phyloP scores from a whole-genome alignment of 1,140 invertebrate genomes.

The Armadillidium nasatum region DNA sequence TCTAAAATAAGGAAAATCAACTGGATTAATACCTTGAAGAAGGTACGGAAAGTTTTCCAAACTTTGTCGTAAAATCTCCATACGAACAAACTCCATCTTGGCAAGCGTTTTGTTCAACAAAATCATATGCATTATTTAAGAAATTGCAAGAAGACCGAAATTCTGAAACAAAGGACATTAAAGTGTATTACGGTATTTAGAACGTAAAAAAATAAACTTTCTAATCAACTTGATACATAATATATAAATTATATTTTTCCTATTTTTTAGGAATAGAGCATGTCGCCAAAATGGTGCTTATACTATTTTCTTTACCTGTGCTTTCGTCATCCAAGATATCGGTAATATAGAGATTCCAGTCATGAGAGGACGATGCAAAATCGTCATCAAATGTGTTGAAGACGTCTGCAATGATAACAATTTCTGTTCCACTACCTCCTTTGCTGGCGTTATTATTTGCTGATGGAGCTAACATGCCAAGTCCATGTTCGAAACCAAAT shows the following conservation, averaged over 20 bases:
- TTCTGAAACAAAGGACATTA: background rate
- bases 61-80: background rate
- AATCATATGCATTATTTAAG: background rate
- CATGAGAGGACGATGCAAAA: conserved; percentile 62
- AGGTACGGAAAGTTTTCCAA: conserved; percentile 60
- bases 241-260: no score
- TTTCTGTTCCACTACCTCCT: conserved; percentile 56
- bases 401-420: conserved; percentile 67
- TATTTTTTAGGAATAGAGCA: no score
- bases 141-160: conserved; percentile 3
- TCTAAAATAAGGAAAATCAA: background rate
- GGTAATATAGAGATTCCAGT: conserved; percentile 84
- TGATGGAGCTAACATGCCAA: conserved; percentile 40
- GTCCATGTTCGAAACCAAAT: conserved; percentile 74
- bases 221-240: background rate
- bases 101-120: background rate
- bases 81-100: background rate
- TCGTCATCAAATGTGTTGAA: conserved; percentile 51
- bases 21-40: conserved; percentile 38
- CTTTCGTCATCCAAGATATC: conserved; percentile 67
- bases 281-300: no score
- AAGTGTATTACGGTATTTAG: background rate
- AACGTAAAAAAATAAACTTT: background rate
- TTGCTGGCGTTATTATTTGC: conserved; percentile 35
- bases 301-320: background rate